A percentile compares a stretch with the other conserved stretches of the same genome.
Evolutionary conservation across 1,140 invertebrate genomes (phyloP).

Genomic region (Neodiprion fabricii): DNA sequence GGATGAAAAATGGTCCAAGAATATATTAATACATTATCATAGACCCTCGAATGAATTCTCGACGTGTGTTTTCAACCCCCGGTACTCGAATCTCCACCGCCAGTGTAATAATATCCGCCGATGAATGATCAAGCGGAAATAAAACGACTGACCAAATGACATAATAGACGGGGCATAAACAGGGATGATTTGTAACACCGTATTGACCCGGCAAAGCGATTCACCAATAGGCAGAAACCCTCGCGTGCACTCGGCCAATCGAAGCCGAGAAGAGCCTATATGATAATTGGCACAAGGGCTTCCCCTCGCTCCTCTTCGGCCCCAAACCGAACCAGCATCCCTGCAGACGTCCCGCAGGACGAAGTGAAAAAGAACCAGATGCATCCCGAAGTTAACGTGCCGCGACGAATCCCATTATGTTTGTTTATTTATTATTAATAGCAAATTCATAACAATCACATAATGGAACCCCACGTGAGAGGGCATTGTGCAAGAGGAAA

Average conservation of each 20-base stretch:
- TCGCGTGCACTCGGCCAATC: conserved; percentile 25
- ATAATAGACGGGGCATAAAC: conserved; percentile 23
- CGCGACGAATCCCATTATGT: conserved; percentile 55
- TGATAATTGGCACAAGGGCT: background rate
- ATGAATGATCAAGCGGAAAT: background rate
- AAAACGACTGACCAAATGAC: conserved; percentile 4
- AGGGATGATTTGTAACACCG: conserved; percentile 51
- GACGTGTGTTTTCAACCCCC: background rate
- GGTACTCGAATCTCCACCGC: background rate
- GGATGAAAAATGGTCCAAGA: background rate
- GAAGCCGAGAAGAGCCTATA: conserved; percentile 7
- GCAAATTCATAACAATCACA: conserved; percentile 61
- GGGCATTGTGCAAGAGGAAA: conserved; percentile 11
- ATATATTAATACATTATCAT: too few relatives aligned
- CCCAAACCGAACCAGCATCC: background rate
- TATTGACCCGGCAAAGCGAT: conserved; percentile 36
- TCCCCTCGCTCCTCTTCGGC: background rate
- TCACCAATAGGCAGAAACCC: conserved; percentile 4
- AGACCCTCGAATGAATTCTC: background rate
- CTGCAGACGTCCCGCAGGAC: background rate
- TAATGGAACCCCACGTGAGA: conserved; percentile 43
- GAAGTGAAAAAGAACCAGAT: conserved; percentile 46
- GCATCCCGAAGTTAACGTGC: conserved; percentile 53
- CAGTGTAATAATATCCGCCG: background rate
- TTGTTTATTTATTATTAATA: conserved; percentile 64